Conservation (phyloP, 2,888 invertebrate genomes). For the Drosophila meridionalis region DNA sequence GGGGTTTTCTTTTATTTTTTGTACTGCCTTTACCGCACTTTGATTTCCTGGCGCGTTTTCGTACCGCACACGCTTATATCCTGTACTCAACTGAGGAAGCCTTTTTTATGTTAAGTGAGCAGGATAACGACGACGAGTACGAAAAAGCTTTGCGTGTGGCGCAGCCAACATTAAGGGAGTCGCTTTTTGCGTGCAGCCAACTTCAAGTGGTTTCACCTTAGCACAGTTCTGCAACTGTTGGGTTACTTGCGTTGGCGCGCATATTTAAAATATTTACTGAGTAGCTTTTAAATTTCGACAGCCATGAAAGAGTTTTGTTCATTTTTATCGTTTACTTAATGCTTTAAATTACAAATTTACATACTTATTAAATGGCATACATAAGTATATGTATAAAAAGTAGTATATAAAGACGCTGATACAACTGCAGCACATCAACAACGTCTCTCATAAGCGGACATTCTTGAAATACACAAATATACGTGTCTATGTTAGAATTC, state of each 20-base stretch:
- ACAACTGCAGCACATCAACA: slow-evolving; percentile 40
- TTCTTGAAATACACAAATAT: neutral
- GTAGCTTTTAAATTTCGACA: too few species aligned
- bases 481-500: neutral
- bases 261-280: neutral
- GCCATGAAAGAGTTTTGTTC: neutral
- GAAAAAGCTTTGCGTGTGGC: slow-evolving; percentile 44
- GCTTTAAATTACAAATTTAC: slow-evolving; percentile 67
- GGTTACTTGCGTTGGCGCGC: neutral
- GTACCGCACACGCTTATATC: slow-evolving; percentile 82
- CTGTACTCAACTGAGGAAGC: slow-evolving; percentile 83
- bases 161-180: slow-evolving; percentile 52
- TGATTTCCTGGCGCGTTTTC: slow-evolving; percentile 41
- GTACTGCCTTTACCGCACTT: slow-evolving; percentile 48
- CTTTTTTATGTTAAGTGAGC: slow-evolving; percentile 61
- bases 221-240: slow-evolving; percentile 37
- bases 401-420: slow-evolving; percentile 34
- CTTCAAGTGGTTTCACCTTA: slow-evolving; percentile 16
- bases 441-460: slow-evolving; percentile 26
- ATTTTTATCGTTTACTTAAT: slow-evolving; percentile 43
- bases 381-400: slow-evolving; percentile 35
- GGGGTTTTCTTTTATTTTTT: slow-evolving; percentile 28
- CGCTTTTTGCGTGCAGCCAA: slow-evolving; percentile 39
- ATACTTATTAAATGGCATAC: slow-evolving; percentile 56
- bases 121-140: slow-evolving; percentile 52